Percentiles rank a stretch among this genome's conserved stretches.
phyloP scores from a whole-genome alignment of 2,888 invertebrate genomes.

The Thelaira solivaga region DNA sequence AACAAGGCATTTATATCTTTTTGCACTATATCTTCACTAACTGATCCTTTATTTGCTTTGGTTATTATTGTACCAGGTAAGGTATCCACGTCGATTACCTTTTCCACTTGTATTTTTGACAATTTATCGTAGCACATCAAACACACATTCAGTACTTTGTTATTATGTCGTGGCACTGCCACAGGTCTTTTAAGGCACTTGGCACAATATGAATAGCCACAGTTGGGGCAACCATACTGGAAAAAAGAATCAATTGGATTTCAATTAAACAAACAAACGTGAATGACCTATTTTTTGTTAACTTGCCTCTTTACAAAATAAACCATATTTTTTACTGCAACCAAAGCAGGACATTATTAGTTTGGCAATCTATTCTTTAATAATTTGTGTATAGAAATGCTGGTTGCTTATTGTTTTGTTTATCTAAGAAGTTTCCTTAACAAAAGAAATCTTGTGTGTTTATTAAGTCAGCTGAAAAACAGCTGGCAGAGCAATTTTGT shows the following conservation, averaged over 20 bases:
- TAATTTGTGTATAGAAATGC: not conserved
- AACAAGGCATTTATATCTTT: conserved; percentile 52
- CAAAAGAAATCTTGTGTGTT: not conserved
- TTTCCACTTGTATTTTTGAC: conserved; percentile 68
- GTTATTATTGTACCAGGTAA: conserved; percentile 78
- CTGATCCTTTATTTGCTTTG: conserved; percentile 33
- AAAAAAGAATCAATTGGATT: not conserved
- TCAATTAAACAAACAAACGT: not conserved
- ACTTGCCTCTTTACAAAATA: conserved; percentile 85
- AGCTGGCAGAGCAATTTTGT: not conserved
- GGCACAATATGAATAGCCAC: conserved; percentile 89
- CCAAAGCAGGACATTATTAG: conserved; percentile 84
- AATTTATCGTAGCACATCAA: conserved; percentile 76
- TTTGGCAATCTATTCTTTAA: conserved; percentile 3
- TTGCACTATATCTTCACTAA: conserved; percentile 41
- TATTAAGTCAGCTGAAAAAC: conserved; percentile 22
- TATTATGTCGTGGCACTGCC: conserved; percentile 80
- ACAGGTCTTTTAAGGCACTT: conserved; percentile 87
- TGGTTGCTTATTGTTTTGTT: not conserved
- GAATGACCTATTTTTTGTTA: not conserved
- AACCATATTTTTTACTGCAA: conserved; percentile 83
- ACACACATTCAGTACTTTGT: conserved; percentile 83
- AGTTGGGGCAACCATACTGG: conserved; percentile 89
- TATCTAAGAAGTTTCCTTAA: not conserved
- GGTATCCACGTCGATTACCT: conserved; percentile 68